Conservation (phyloP, 2,797 vertebrate genomes). For the Sarcoramphus papa region DNA sequence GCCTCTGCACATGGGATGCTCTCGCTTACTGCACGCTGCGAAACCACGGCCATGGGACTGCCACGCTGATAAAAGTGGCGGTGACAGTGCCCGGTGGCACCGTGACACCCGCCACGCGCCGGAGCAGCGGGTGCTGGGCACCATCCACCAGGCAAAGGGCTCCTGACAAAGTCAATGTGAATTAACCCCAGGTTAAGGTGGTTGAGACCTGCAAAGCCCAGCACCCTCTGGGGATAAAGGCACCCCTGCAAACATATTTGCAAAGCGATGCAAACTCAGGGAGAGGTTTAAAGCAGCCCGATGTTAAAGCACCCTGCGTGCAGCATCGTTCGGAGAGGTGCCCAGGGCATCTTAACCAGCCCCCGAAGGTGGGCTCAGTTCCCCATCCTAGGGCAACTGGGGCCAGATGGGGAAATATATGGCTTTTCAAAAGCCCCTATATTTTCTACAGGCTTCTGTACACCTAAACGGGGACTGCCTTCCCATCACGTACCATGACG, state of each 20-base stretch:
- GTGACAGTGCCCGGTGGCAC: background rate
- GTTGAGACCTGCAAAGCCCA: background rate
- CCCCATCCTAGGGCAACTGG: background rate
- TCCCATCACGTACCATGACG: constrained; percentile 86
- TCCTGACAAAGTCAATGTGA: background rate
- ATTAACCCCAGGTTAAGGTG: background rate
- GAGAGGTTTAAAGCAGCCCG: background rate
- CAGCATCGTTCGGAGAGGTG: background rate
- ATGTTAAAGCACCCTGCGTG: background rate
- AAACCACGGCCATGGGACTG: background rate
- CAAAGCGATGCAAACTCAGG: background rate
- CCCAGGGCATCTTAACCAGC: background rate
- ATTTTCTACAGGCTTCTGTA: background rate
- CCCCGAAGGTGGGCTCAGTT: background rate
- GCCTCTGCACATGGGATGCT: background rate
- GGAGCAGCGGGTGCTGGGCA: background rate
- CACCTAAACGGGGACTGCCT: background rate
- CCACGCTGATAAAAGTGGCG: background rate
- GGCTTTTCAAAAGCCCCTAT: background rate
- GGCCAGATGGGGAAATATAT: background rate
- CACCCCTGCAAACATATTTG: background rate
- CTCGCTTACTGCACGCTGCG: background rate
- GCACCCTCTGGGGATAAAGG: background rate
- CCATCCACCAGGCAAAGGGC: background rate
- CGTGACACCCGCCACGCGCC: accelerated